These are phyloP conservation scores for Apus apus DNA, from an alignment of 2,113 vertebrate genomes.

Conservation along the genomic window DNA sequence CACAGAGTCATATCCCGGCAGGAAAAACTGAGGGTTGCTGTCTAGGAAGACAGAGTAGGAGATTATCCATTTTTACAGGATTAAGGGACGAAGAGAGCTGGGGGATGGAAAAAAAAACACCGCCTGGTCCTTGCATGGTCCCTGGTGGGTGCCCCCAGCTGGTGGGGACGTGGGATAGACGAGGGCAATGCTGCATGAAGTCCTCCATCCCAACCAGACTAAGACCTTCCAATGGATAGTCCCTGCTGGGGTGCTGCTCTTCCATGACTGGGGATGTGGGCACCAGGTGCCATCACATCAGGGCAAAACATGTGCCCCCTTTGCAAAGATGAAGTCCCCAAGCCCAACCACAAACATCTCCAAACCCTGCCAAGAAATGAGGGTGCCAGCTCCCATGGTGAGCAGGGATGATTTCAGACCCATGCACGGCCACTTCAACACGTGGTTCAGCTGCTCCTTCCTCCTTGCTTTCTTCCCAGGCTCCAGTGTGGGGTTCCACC, in stretches of 20 bases:
- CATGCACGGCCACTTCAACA: fast-evolving
- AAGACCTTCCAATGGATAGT: not conserved
- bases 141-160: not conserved
- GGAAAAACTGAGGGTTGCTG: not conserved
- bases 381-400: fast-evolving
- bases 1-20: fast-evolving
- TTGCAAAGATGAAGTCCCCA: not conserved
- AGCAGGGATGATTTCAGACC: not conserved
- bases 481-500: too few species aligned
- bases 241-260: not conserved
- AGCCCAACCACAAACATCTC: not conserved
- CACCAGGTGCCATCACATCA: not conserved
- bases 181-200: not conserved
- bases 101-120: not conserved
- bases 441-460: not conserved
- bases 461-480: too few species aligned
- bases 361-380: not conserved
- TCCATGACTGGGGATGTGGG: not conserved
- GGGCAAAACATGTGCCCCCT: not conserved
- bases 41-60: fast-evolving
- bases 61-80: not conserved
- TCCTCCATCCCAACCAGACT: not conserved
- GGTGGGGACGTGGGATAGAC: fast-evolving
- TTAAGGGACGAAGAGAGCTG: not conserved
- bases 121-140: not conserved